Evolutionary conservation across 2,797 vertebrate species (phyloP), one percentile per base, ranked within the genome.

Genomic region (Phoebastria nigripes): DNA sequence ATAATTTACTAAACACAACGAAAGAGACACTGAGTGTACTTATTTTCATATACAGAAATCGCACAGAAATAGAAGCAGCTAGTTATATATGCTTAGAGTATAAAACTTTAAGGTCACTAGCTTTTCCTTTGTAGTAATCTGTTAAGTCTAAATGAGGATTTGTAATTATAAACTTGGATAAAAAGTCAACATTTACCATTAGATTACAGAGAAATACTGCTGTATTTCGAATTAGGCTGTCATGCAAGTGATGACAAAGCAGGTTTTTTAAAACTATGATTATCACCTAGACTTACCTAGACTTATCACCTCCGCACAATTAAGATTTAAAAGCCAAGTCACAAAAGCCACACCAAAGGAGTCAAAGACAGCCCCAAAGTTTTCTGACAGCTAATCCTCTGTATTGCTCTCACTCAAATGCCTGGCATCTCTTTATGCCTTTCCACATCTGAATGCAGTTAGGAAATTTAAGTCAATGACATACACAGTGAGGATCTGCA

Each of bases 281-380:
- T 81, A 94, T 74, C 69, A 74, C 24, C 52, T 52, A 33, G 67
- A 44, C 3, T 92, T 77, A 85, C 35, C 89, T 55, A 47, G 35
- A 67, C 6, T 87, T 87, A 52, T 24, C 78, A 51, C 35, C 28
- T 58, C 51, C 22, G 28, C 26, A 56, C 63, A 83, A 91, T 82
- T 74, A 89, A 93, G 67, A 85, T 91, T 87, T 87, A 87, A 91
- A 93, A 82, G 47, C 51, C 70, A 77, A 82, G 91, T 58, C 44
- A 55, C 51, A 66, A 74, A 87, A 90, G 73, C 39, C 51, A 42
- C 4, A 12, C 16, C 0, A 8, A 63, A 96, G 70, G 51, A 63
- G 26, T 33, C 25, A 61, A 69, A 94, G 44, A 18, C 19, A 87
- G 18, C 52, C 67, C 74, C 21, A 13, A 39, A 92, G 54, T 11